These are phyloP conservation scores for Hestina assimilis DNA, from an alignment of 1,140 invertebrate species.

Conservation along the genomic window DNA sequence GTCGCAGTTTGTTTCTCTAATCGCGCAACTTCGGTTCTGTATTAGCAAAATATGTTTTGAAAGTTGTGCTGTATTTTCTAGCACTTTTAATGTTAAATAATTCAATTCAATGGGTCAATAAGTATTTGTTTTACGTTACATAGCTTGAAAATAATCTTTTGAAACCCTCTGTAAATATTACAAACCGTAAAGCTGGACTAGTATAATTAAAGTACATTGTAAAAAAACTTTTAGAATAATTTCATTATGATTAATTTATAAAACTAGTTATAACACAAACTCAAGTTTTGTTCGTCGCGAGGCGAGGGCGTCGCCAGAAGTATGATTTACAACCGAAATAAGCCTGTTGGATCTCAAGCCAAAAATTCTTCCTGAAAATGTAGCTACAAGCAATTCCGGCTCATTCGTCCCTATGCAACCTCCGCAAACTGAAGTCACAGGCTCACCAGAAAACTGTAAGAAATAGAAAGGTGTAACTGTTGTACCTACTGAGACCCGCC, in stretches of 20 bases:
- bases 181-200: too few relatives aligned
- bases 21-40: slow-evolving; percentile 55
- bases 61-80: too few relatives aligned
- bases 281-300: slow-evolving; percentile 61
- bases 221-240: too few relatives aligned
- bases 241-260: too few relatives aligned
- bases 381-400: slow-evolving; percentile 54
- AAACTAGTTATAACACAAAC: slow-evolving; percentile 41
- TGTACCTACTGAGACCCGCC: background rate
- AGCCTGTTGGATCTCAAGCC: slow-evolving; percentile 50
- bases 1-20: slow-evolving; percentile 65
- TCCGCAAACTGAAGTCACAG: slow-evolving; percentile 61
- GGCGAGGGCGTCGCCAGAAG: slow-evolving; percentile 53
- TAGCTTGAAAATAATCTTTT: background rate
- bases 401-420: slow-evolving; percentile 59
- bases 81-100: too few relatives aligned
- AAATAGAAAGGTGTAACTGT: background rate
- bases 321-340: slow-evolving; percentile 32
- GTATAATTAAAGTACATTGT: too few relatives aligned
- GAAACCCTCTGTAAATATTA: background rate
- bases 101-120: too few relatives aligned
- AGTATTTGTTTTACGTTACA: too few relatives aligned
- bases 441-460: slow-evolving; percentile 74
- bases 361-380: slow-evolving; percentile 68
- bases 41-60: slow-evolving; percentile 11